Base-by-base conservation (phyloP, 2,797 vertebrate species). In the Amphiprion clarkii region DNA sequence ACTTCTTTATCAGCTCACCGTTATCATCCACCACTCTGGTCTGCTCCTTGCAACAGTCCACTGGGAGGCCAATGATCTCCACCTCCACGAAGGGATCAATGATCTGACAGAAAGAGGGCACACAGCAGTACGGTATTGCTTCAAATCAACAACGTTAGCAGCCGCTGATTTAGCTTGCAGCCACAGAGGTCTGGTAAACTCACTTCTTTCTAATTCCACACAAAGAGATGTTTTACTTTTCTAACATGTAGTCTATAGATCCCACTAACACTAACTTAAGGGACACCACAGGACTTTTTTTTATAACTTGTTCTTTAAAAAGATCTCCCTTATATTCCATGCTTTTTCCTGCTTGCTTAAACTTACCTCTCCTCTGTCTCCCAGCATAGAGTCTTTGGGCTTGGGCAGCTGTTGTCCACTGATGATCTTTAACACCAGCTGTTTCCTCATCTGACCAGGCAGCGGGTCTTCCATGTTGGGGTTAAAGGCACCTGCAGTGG, bases 51-150 rank as follows among this genome's bases (percentile, higher is more conserved):
- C 91, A 95, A 91, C 98, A 99, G 89, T 99, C 98, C 54, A 97
- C 95, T 0, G 97, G 96, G 42, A 99, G 93, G 42, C 98, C 98
- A 1, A 99, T 97, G 76, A 99, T 88, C 91, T 99, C 98, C 85
- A 99, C 98, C 93, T 99, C 98, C 92, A 99, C 98, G 17, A 99
- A 99, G 0, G 98, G 98, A 83, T 99, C 98, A 12, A 99, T 99
- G 82, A 99, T 99, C 98, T 99, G 91, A 71, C 83, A 85, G 76
- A 89, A 11, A 88, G 42, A 89, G 36, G 27, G 31, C 2, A 23
- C 19, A 57, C n/a, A 60, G 6, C 3, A 12, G 60, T 55, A 6
- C 67, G 27, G 17, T 17, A 21, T 0, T 5, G 12, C 33, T 11
- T 10, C 29, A 13, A 6, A 46, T 17, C 16, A 46, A 46, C 40